A percentile compares a stretch with the other conserved stretches of the same genome.
phyloP scores from a whole-genome alignment of 1,140 invertebrate species.

The Zaprionus camerounensis region DNA sequence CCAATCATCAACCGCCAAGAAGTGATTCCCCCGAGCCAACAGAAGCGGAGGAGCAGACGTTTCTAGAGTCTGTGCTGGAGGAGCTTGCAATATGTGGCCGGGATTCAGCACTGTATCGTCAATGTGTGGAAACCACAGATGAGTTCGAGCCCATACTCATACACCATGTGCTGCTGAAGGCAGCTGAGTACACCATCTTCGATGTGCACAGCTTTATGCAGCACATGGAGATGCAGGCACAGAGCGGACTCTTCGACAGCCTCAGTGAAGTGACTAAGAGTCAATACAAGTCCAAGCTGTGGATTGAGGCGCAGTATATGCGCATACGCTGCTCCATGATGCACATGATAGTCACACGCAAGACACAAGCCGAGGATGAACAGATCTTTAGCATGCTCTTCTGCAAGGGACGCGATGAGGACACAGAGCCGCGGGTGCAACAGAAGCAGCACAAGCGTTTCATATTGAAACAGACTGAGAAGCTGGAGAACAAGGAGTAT shows the following conservation, averaged over 20 bases:
- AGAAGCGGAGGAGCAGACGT: slow-evolving; percentile 57
- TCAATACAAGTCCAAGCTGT: slow-evolving; percentile 74
- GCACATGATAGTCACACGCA: slow-evolving; percentile 67
- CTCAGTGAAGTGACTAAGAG: slow-evolving; percentile 62
- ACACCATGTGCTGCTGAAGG: slow-evolving; percentile 69
- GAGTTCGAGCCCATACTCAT: slow-evolving; percentile 76
- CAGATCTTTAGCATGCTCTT: slow-evolving; percentile 72
- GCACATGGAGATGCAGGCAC: slow-evolving; percentile 73
- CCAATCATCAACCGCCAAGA: slow-evolving; percentile 54
- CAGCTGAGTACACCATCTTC: slow-evolving; percentile 57
- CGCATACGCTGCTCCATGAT: slow-evolving; percentile 80
- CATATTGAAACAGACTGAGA: slow-evolving; percentile 81
- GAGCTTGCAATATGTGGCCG: slow-evolving; percentile 65
- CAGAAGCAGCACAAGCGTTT: slow-evolving; percentile 83
- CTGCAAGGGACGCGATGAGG: slow-evolving; percentile 74
- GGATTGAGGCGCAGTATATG: slow-evolving; percentile 79
- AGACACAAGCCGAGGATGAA: slow-evolving; percentile 67
- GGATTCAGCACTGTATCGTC: slow-evolving; percentile 69
- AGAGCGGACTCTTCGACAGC: slow-evolving; percentile 63
- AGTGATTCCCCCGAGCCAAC: slow-evolving; percentile 31
- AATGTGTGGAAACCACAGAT: slow-evolving; percentile 66
- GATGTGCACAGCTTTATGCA: slow-evolving; percentile 59
- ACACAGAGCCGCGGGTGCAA: slow-evolving; percentile 62
- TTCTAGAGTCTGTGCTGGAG: slow-evolving; percentile 68
- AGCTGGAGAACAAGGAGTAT: slow-evolving; percentile 81